Evolutionary conservation across 2,888 invertebrate species (phyloP).

Genomic region (Bimastos eiseni): DNA sequence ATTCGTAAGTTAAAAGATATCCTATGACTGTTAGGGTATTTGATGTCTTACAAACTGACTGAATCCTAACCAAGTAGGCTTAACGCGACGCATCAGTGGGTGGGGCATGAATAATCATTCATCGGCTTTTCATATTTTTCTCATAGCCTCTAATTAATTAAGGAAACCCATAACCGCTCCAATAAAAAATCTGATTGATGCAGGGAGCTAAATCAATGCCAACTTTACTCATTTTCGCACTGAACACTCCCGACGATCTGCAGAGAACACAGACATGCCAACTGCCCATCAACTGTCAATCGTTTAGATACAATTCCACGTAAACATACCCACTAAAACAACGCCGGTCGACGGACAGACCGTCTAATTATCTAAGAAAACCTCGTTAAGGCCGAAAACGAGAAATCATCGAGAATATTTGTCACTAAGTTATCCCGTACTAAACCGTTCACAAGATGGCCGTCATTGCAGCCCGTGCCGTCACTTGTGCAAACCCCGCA

Average conservation of each 20-base stretch:
- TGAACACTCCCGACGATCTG: not conserved
- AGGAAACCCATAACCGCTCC: not conserved
- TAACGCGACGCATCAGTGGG: not conserved
- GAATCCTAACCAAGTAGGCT: no score
- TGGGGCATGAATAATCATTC: not conserved
- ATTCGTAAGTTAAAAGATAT: no score
- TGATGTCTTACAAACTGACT: no score
- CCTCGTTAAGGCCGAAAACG: not conserved
- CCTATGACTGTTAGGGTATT: no score
- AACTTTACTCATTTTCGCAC: not conserved
- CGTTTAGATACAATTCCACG: constrained; percentile 4
- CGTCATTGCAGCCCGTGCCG: constrained; percentile 14
- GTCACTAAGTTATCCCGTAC: not conserved
- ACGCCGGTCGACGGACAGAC: not conserved
- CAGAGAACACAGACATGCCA: not conserved
- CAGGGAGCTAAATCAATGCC: not conserved
- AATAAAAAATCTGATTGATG: not conserved
- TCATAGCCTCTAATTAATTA: not conserved
- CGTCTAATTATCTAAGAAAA: not conserved
- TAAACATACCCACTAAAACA: not conserved
- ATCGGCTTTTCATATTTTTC: not conserved
- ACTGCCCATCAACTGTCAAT: not conserved
- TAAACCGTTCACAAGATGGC: constrained; percentile 25
- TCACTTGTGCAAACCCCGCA: constrained; percentile 16
- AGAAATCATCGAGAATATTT: constrained; percentile 13